A percentile compares a stretch with the other conserved stretches of the same genome.
phyloP scores from a whole-genome alignment of 1,140 invertebrate species.

The Acromyrmex echinatior region DNA sequence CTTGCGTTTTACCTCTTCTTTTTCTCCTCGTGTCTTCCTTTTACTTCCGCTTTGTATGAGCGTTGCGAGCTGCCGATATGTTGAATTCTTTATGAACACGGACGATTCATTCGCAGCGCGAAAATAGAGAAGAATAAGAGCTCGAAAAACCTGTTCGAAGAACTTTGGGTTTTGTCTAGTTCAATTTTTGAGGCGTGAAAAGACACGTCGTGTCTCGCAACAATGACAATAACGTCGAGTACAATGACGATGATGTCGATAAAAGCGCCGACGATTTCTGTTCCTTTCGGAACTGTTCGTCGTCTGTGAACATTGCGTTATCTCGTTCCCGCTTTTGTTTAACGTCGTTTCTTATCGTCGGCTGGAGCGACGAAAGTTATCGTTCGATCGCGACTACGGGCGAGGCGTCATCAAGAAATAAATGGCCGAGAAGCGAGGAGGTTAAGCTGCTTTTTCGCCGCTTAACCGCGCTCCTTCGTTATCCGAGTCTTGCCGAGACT shows the following conservation, averaged over 20 bases:
- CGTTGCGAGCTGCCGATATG: slow-evolving; percentile 28
- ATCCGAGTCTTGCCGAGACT: slow-evolving; percentile 65
- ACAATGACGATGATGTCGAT: slow-evolving; percentile 14
- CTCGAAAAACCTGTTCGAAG: not conserved
- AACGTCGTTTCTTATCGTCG: slow-evolving; percentile 44
- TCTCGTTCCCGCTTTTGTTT: slow-evolving; percentile 56
- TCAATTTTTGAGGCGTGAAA: slow-evolving; percentile 21
- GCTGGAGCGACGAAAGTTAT: slow-evolving; percentile 51
- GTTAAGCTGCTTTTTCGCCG: slow-evolving; percentile 73
- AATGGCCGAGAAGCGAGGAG: slow-evolving; percentile 59
- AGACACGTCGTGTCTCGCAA: not conserved
- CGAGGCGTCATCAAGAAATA: slow-evolving; percentile 59
- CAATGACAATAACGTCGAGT: not conserved
- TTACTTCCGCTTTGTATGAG: slow-evolving; percentile 19
- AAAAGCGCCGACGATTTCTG: slow-evolving; percentile 15
- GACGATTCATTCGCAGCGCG: slow-evolving; percentile 20
- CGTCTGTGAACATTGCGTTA: slow-evolving; percentile 39
- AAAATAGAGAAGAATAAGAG: slow-evolving; percentile 5
- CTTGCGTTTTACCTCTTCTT: not conserved
- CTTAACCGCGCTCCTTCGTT: slow-evolving; percentile 62
- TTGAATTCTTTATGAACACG: slow-evolving; percentile 47
- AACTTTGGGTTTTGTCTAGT: not conserved
- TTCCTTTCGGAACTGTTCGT: not conserved
- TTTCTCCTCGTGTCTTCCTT: slow-evolving; percentile 25
- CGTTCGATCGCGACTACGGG: slow-evolving; percentile 53